Percentiles rank a stretch among this genome's conserved stretches.
phyloP scores from a whole-genome alignment of 2,888 invertebrate species.

The Subacronicta megacephala region DNA sequence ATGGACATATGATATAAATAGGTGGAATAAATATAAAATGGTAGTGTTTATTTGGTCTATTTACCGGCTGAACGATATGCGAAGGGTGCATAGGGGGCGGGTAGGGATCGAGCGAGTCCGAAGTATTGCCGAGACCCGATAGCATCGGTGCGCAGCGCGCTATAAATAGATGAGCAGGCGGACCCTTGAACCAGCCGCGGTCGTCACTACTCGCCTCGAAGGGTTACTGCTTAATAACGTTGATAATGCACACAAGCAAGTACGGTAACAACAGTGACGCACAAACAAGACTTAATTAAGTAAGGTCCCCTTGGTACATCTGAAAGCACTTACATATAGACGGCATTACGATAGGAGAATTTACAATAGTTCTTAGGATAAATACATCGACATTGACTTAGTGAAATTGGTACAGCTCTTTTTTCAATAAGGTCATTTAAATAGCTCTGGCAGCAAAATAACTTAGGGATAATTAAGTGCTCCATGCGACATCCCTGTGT shows the following conservation, averaged over 20 bases:
- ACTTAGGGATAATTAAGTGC: constrained; percentile 32
- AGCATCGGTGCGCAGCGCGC: constrained; percentile 80
- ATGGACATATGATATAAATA: constrained; percentile 87
- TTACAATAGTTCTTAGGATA: constrained; percentile 4
- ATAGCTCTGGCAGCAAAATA: constrained; percentile 19
- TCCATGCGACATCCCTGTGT: constrained; percentile 62
- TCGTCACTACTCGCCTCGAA: constrained; percentile 76
- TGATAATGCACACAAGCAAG: constrained; percentile 29
- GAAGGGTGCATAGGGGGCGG: constrained; percentile 85
- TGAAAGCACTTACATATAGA: background rate
- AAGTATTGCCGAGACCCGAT: constrained; percentile 77
- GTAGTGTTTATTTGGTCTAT: constrained; percentile 82
- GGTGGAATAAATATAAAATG: constrained; percentile 84
- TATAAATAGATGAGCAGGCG: constrained; percentile 86
- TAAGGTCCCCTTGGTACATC: background rate
- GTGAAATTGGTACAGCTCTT: constrained; percentile 12
- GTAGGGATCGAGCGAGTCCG: constrained; percentile 79
- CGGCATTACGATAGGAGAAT: background rate
- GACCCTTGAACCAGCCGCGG: constrained; percentile 87
- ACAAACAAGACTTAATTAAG: constrained; percentile 25
- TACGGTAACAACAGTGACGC: background rate
- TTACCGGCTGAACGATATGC: constrained; percentile 82
- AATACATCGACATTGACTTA: constrained; percentile 18
- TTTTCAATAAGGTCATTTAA: constrained; percentile 14
- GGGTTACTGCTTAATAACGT: constrained; percentile 65